These are phyloP conservation scores for Channa argus DNA, from an alignment of 2,113 vertebrate genomes.

Conservation along the genomic window DNA sequence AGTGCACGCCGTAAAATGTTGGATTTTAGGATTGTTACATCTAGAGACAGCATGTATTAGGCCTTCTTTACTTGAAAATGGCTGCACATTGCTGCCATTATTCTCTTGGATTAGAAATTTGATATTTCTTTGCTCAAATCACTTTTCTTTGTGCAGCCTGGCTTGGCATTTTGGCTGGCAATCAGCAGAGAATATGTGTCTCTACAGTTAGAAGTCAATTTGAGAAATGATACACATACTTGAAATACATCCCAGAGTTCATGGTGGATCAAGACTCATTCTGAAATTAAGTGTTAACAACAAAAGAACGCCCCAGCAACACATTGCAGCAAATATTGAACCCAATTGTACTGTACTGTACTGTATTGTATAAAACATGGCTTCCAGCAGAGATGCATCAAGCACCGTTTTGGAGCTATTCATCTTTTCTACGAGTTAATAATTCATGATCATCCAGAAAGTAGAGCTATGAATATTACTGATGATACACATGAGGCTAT, in stretches of 20 bases:
- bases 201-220: slow-evolving; percentile 59
- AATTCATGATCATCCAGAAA: slow-evolving; percentile 81
- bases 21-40: slow-evolving; percentile 59
- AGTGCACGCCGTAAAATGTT: slow-evolving; percentile 33
- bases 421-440: slow-evolving; percentile 76
- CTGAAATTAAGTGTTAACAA: slow-evolving; percentile 53
- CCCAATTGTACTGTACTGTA: slow-evolving; percentile 29
- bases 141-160: slow-evolving; percentile 58
- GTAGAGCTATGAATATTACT: slow-evolving; percentile 80
- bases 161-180: slow-evolving; percentile 52
- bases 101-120: slow-evolving; percentile 49
- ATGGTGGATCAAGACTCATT: slow-evolving; percentile 51
- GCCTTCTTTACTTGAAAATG: slow-evolving; percentile 30
- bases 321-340: slow-evolving; percentile 18
- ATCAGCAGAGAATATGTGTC: slow-evolving; percentile 50
- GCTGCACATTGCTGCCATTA: slow-evolving; percentile 1
- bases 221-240: slow-evolving; percentile 50
- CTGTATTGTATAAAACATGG: slow-evolving; percentile 55
- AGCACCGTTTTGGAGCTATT: slow-evolving; percentile 72
- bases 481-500: slow-evolving; percentile 81
- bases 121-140: slow-evolving; percentile 46
- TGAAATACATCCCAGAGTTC: slow-evolving; percentile 67
- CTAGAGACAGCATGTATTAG: slow-evolving; percentile 42
- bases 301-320: slow-evolving; percentile 38
- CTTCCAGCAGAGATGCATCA: slow-evolving; percentile 68